These are phyloP conservation scores for Melipona beecheii DNA, from an alignment of 2,888 invertebrate genomes.

Conservation along the genomic window DNA sequence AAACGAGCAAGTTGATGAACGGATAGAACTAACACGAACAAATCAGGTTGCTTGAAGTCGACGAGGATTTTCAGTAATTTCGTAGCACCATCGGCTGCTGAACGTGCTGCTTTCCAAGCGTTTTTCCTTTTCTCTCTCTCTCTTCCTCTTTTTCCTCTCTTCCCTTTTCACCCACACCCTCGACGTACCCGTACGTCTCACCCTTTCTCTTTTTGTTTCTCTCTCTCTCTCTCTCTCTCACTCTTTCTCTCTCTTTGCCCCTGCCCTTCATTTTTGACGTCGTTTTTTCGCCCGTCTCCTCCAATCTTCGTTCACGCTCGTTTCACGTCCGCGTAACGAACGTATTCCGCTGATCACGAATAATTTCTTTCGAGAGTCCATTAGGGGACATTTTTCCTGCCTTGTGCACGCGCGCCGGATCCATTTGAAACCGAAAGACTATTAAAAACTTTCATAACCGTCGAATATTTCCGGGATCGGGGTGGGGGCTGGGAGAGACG, in stretches of 20 bases:
- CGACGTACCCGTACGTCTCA: slow-evolving; percentile 15
- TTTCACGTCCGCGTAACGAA: slow-evolving; percentile 69
- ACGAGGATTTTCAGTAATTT: slow-evolving; percentile 74
- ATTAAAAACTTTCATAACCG: slow-evolving; percentile 40
- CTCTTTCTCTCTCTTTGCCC: not conserved
- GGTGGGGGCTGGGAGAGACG: not conserved
- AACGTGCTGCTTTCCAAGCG: slow-evolving; percentile 69
- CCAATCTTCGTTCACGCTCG: slow-evolving; percentile 59
- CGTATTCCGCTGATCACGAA: slow-evolving; percentile 74
- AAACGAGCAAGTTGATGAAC: slow-evolving; percentile 59
- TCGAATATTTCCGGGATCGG: slow-evolving; percentile 23
- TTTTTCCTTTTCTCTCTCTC: slow-evolving; percentile 38
- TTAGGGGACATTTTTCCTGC: slow-evolving; percentile 59
- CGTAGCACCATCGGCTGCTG: slow-evolving; percentile 73
- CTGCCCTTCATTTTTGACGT: slow-evolving; percentile 33
- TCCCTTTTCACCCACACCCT: slow-evolving; percentile 18
- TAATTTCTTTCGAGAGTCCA: slow-evolving; percentile 71
- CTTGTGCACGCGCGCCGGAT: slow-evolving; percentile 16
- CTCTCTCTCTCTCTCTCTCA: not conserved
- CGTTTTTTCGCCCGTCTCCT: slow-evolving; percentile 61
- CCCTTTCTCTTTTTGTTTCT: slow-evolving; percentile 12
- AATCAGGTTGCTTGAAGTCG: slow-evolving; percentile 67
- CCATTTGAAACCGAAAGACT: slow-evolving; percentile 49
- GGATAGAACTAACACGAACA: slow-evolving; percentile 57
- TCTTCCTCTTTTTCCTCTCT: slow-evolving; percentile 24